phyloP scores from a whole-genome alignment of 2,113 vertebrate species.

The Eolophus roseicapilla region DNA sequence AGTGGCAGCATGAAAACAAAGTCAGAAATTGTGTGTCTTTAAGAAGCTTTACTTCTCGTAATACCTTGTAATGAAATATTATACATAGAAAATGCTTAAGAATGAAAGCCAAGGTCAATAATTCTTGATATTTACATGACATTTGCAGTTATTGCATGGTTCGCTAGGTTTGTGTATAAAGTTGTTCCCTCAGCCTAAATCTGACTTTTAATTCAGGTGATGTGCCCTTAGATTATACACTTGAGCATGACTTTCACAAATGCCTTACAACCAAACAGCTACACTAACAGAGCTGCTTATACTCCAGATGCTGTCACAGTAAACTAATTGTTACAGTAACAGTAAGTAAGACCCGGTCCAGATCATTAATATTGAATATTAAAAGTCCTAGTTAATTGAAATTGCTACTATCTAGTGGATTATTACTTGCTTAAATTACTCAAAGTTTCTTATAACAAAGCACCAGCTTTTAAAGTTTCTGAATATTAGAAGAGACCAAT shows the following conservation, averaged over 20 bases:
- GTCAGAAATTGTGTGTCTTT: neutral
- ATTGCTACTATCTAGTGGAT: neutral
- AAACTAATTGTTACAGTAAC: neutral
- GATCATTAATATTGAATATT: neutral
- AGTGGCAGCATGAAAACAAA: neutral
- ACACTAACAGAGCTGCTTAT: neutral
- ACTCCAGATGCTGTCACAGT: neutral
- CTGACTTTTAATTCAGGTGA: slow-evolving; percentile 5
- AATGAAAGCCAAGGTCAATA: neutral
- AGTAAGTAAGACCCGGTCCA: neutral
- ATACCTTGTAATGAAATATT: neutral
- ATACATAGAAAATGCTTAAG: neutral
- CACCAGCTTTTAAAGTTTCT: neutral
- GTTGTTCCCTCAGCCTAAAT: neutral
- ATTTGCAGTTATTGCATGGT: neutral
- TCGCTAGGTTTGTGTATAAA: neutral
- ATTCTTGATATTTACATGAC: neutral
- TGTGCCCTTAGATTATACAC: neutral
- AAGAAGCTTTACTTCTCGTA: neutral
- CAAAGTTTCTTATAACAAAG: neutral
- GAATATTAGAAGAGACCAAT: neutral
- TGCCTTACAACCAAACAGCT: neutral
- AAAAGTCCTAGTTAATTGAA: neutral
- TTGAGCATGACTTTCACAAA: neutral
- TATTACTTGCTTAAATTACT: neutral